Percentiles rank a stretch among this genome's conserved stretches.
Evolutionary conservation across 2,888 invertebrate species (phyloP).

Genomic region (Bembecia ichneumoniformis): DNA sequence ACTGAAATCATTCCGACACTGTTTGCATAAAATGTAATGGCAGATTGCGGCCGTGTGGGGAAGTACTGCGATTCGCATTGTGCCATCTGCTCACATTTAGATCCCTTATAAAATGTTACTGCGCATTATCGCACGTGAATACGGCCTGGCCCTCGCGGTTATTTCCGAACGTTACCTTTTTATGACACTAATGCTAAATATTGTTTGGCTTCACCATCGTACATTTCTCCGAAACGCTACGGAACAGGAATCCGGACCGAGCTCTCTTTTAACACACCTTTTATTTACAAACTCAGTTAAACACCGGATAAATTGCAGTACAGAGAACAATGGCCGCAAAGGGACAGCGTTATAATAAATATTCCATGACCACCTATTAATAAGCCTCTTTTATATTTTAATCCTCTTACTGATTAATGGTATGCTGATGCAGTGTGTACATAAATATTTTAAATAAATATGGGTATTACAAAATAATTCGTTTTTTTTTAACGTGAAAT

Average conservation of each 20-base stretch:
- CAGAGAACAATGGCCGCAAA: neutral
- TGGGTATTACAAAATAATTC: too few relatives aligned
- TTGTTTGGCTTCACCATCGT: slow-evolving; percentile 48
- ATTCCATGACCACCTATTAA: neutral
- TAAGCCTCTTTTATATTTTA: neutral
- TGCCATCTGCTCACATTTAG: slow-evolving; percentile 68
- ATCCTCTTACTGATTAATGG: neutral
- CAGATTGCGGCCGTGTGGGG: slow-evolving; percentile 58
- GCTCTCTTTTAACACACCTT: slow-evolving; percentile 2
- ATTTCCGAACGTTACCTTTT: slow-evolving; percentile 62
- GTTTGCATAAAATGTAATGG: slow-evolving; percentile 61
- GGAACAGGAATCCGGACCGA: neutral
- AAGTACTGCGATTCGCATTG: slow-evolving; percentile 57
- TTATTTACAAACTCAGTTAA: slow-evolving; percentile 2
- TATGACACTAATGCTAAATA: slow-evolving; percentile 66
- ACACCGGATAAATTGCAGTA: neutral
- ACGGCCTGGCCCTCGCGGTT: slow-evolving; percentile 49
- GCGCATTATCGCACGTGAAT: slow-evolving; percentile 67
- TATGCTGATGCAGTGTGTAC: neutral
- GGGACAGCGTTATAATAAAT: neutral
- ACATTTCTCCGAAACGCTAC: slow-evolving; percentile 38
- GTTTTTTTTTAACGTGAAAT: too few relatives aligned
- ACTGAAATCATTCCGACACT: slow-evolving; percentile 13
- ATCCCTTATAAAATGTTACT: slow-evolving; percentile 71
- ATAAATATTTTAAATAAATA: too few relatives aligned